Conservation (phyloP, 2,888 invertebrate genomes). For the Drosophila mimetica region DNA sequence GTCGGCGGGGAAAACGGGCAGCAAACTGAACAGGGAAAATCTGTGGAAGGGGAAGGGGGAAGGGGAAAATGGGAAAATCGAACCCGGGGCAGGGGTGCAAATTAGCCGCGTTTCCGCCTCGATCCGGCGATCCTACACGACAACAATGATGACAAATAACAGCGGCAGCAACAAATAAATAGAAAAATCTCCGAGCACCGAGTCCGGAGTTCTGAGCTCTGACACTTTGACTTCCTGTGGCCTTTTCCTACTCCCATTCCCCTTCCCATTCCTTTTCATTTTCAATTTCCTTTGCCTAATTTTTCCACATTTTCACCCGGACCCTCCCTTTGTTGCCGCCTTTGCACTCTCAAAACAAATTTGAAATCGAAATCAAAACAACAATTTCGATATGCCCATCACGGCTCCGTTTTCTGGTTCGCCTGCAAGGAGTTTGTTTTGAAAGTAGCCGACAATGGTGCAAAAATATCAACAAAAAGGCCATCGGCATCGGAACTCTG, state of each 20-base stretch:
- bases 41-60: constrained; percentile 1
- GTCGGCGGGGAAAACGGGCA: constrained; percentile 14
- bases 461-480: constrained; percentile 1
- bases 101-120: constrained; percentile 78
- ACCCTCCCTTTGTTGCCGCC: constrained; percentile 5
- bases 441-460: constrained; percentile 56
- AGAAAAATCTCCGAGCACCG: constrained; percentile 31
- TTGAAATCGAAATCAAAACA: constrained; percentile 72
- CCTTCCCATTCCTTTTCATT: constrained; percentile 4
- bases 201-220: constrained; percentile 38
- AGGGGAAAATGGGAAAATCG: constrained; percentile 9
- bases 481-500: constrained; percentile 3
- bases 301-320: neutral
- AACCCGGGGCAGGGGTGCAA: constrained; percentile 47
- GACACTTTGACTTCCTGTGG: constrained; percentile 80
- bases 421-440: constrained; percentile 53
- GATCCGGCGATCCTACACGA: constrained; percentile 43
- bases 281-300: neutral
- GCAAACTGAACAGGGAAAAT: constrained; percentile 20
- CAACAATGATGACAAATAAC: constrained; percentile 37
- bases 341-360: constrained; percentile 55
- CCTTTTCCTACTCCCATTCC: constrained; percentile 42
- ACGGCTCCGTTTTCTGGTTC: constrained; percentile 10
- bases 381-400: constrained; percentile 64
- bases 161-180: constrained; percentile 38